Percentiles rank a stretch among this genome's conserved stretches.
Evolutionary conservation across 2,888 invertebrate species (phyloP).

Genomic region (Conistra vaccinii): DNA sequence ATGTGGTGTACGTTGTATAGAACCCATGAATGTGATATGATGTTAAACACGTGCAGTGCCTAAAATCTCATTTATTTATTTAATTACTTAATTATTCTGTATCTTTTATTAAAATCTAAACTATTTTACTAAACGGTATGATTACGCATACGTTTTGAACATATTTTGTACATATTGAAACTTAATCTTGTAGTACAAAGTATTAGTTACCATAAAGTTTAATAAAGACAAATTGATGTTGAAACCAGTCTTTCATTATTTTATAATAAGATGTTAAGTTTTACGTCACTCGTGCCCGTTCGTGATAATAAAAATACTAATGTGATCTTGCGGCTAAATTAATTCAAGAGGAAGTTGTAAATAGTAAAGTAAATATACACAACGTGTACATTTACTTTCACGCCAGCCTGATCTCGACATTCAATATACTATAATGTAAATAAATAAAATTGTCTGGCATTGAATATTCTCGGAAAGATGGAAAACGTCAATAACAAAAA

Average conservation of each 20-base stretch:
- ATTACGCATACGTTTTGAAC: slow-evolving; percentile 72
- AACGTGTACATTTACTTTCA: slow-evolving; percentile 44
- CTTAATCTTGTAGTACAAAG: slow-evolving; percentile 89
- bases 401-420: slow-evolving; percentile 54
- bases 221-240: slow-evolving; percentile 91
- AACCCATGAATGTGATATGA: slow-evolving; percentile 89
- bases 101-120: slow-evolving; percentile 75
- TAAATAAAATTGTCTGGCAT: slow-evolving; percentile 60
- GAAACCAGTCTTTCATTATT: slow-evolving; percentile 61
- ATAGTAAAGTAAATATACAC: slow-evolving; percentile 63
- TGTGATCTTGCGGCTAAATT: slow-evolving; percentile 36
- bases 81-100: slow-evolving; percentile 76
- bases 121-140: slow-evolving; percentile 78
- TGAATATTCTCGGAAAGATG: slow-evolving; percentile 49
- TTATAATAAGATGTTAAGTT: slow-evolving; percentile 34
- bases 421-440: slow-evolving; percentile 59
- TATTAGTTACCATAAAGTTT: slow-evolving; percentile 85
- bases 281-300: slow-evolving; percentile 15
- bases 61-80: slow-evolving; percentile 86
- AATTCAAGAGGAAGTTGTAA: slow-evolving; percentile 63
- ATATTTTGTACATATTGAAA: slow-evolving; percentile 86
- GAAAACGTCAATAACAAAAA: slow-evolving; percentile 51
- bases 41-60: slow-evolving; percentile 88
- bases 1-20: slow-evolving; percentile 81
- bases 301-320: slow-evolving; percentile 35